Base-by-base conservation (phyloP, 2,888 invertebrate species). In the Parnassius orleans region DNA sequence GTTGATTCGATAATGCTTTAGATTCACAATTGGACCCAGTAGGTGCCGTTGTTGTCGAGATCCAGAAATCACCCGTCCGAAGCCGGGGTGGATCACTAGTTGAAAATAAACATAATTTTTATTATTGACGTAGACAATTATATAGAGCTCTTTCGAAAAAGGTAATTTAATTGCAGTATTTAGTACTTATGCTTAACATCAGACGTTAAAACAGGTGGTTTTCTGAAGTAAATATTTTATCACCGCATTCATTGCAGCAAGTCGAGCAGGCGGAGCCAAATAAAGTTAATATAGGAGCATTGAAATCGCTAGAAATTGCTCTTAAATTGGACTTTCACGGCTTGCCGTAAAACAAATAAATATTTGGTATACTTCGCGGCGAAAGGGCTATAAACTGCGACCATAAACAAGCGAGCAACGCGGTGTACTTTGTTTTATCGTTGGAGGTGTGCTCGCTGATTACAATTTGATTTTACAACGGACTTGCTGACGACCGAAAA, bases 351-450 rank as follows among this genome's bases (percentile, higher is more conserved):
- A 68, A 66, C 65, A 71, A 74, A 76, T 75, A 74, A 76, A 79
- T 78, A 78, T 77, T 77, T 73, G 68, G 76, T 72, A 60, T 72
- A 69, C 71, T 74, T 66, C 65, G 65, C 65, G 66, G 68, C 57
- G 69, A 66, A 67, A 59, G 48, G 43, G n/a, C 47, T 68, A 66
- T 73, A 71, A 77, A 74, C 66, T 64, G 63, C 53, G 64, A 71
- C 69, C 71, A 60, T 77, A 74, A 77, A 76, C 65, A 57, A 41
- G 15, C 5, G 24, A 41, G 51, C 53, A 51, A 44, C 44, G 10
- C 15, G 2, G 15, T 50, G 43, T 46, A 43, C 19, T 19, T 42
- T 14, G 51, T 56, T 61, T 57, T 61, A 61, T 24, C 48, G 53
- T 48, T 14, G 19, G 9, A 57, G 61, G 47, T 57, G 41, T 42